Evolutionary conservation across 2,797 vertebrate genomes (phyloP).

Genomic region (Craterocephalus amniculus): DNA sequence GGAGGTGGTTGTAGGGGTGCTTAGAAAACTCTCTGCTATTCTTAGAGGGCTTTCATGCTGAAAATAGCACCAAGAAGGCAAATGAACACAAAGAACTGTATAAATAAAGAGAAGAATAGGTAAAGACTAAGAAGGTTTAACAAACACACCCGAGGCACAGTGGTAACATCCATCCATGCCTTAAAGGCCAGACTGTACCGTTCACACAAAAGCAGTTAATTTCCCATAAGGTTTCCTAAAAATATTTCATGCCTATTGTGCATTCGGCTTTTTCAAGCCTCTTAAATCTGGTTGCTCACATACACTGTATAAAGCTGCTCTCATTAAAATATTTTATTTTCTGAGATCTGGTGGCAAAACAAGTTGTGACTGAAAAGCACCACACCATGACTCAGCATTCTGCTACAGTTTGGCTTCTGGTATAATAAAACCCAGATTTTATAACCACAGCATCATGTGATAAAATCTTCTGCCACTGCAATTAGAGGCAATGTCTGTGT

Average conservation of each 20-base stretch:
- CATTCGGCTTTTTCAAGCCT: not conserved
- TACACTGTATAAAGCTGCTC: no score
- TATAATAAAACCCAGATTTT: not conserved
- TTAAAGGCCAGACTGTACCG: slow-evolving; percentile 17
- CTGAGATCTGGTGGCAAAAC: no score
- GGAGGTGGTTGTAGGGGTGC: slow-evolving; percentile 36
- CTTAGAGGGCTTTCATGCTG: slow-evolving; percentile 28
- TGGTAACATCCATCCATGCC: slow-evolving; percentile 3
- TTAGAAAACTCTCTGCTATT: slow-evolving; percentile 49
- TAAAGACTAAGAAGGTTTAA: slow-evolving; percentile 22
- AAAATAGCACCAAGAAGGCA: slow-evolving; percentile 31
- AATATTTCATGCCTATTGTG: not conserved
- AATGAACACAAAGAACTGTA: slow-evolving; percentile 14
- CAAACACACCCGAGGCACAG: slow-evolving; percentile 20
- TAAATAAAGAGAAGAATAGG: slow-evolving; percentile 29
- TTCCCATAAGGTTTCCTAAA: not conserved
- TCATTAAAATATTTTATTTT: no score
- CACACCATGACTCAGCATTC: no score
- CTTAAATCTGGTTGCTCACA: not conserved
- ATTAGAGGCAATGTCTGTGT: not conserved
- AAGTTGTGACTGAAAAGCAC: no score
- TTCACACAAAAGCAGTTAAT: not conserved
- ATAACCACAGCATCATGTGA: not conserved
- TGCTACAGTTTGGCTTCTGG: not conserved
- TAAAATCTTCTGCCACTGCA: not conserved